These are phyloP conservation scores for Pyrrhia umbra DNA, from an alignment of 2,888 invertebrate species.

Conservation along the genomic window DNA sequence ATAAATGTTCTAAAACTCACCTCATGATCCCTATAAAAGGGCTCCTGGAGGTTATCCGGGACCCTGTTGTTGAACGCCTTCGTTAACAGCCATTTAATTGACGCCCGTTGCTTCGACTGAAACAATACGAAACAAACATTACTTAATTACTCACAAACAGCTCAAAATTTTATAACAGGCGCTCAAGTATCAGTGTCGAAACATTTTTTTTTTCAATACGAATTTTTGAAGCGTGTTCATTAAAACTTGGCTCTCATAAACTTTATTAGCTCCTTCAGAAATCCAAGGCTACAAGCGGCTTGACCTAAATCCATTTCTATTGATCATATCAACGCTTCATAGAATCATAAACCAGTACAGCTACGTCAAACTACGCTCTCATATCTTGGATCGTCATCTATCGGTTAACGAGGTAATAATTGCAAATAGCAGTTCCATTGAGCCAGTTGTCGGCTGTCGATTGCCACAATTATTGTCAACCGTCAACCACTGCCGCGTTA, in stretches of 20 bases:
- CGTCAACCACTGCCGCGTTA: conserved; percentile 68
- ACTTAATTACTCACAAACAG: background rate
- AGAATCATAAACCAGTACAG: conserved; percentile 40
- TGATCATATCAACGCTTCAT: conserved; percentile 37
- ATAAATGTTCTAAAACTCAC: conserved; percentile 85
- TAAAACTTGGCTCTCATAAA: conserved; percentile 37
- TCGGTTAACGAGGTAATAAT: conserved; percentile 53
- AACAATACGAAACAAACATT: conserved; percentile 77
- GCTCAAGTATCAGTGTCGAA: background rate
- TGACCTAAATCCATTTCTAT: conserved; percentile 47
- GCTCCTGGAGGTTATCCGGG: conserved; percentile 97
- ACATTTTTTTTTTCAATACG: conserved; percentile 1
- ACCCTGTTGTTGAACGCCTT: conserved; percentile 98
- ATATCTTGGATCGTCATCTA: conserved; percentile 38
- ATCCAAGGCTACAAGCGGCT: conserved; percentile 17
- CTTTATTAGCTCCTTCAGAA: conserved; percentile 40
- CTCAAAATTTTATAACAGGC: background rate
- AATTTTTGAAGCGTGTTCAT: conserved; percentile 31
- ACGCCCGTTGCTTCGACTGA: conserved; percentile 98
- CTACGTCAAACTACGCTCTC: conserved; percentile 36
- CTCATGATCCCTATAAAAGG: conserved; percentile 98
- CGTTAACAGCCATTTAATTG: conserved; percentile 98
- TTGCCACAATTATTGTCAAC: conserved; percentile 78
- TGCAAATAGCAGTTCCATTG: conserved; percentile 62
- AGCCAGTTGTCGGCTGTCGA: conserved; percentile 68